Evolutionary conservation across 1,140 invertebrate genomes (phyloP).

Genomic region (Medauroidea extradentata): DNA sequence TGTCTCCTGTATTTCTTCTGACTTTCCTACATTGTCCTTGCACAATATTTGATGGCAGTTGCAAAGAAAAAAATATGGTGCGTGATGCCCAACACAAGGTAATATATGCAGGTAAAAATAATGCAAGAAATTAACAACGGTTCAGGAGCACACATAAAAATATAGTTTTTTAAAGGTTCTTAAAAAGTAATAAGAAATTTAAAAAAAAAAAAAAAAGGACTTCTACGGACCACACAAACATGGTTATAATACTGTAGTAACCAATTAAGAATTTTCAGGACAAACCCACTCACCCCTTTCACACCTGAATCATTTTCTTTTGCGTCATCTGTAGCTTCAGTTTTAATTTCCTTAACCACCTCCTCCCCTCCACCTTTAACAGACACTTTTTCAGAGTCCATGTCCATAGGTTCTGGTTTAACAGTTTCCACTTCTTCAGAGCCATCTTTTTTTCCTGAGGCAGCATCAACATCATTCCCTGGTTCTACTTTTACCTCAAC

Average conservation of each 20-base stretch:
- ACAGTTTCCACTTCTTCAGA: conserved; percentile 10
- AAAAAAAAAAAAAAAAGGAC: too few species aligned
- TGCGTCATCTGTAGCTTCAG: conserved; percentile 37
- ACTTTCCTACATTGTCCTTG: too few species aligned
- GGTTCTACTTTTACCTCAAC: conserved; percentile 10
- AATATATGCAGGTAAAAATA: too few species aligned
- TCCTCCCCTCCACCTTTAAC: conserved; percentile 1
- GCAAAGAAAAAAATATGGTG: too few species aligned
- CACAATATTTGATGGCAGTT: too few species aligned
- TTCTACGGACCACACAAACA: too few species aligned
- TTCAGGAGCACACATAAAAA: too few species aligned
- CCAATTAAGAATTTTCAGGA: conserved; percentile 21
- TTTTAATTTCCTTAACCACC: conserved; percentile 3
- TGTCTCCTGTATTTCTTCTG: too few species aligned
- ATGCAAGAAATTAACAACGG: too few species aligned
- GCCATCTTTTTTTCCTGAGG: conserved; percentile 32
- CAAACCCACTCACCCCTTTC: conserved; percentile 38
- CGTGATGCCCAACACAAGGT: too few species aligned
- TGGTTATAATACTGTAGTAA: neutral
- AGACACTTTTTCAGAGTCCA: neutral
- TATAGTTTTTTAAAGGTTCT: too few species aligned
- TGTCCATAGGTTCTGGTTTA: conserved; percentile 6
- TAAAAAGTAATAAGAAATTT: too few species aligned
- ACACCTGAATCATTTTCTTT: conserved; percentile 40
- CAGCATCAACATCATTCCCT: conserved; percentile 31